These are phyloP conservation scores for Xenops minutus DNA, from an alignment of 2,797 vertebrate species.

Conservation along the genomic window DNA sequence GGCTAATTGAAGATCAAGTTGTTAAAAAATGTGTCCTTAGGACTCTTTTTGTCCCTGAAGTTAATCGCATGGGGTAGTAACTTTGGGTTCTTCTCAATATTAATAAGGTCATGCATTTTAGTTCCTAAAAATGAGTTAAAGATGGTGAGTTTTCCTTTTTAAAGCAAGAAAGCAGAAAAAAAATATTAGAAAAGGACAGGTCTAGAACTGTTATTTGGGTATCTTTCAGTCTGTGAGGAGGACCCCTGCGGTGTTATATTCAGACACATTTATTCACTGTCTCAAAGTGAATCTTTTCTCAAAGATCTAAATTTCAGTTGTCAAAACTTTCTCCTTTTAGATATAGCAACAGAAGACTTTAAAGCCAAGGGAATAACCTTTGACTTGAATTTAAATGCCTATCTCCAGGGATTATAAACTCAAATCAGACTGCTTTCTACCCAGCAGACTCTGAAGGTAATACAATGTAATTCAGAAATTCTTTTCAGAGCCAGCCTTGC, in stretches of 20 bases:
- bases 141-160: background rate
- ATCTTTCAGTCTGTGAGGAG: background rate
- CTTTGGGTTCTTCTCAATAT: background rate
- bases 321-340: conserved; percentile 43
- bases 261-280: conserved; percentile 19
- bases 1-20: background rate
- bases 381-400: conserved; percentile 27
- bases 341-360: background rate
- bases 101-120: background rate
- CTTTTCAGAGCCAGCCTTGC: background rate
- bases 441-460: background rate
- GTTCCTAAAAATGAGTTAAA: conserved; percentile 1
- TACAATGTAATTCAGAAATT: background rate
- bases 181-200: background rate
- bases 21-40: background rate
- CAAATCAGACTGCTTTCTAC: background rate
- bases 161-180: background rate
- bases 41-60: background rate
- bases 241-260: background rate
- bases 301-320: conserved; percentile 36
- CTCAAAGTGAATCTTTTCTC: conserved; percentile 33
- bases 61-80: background rate
- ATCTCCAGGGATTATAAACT: background rate
- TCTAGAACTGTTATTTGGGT: background rate
- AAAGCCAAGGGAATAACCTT: conserved; percentile 14